Evolutionary conservation across 2,797 vertebrate genomes (phyloP).

Genomic region (Tympanoctomys barrerae): DNA sequence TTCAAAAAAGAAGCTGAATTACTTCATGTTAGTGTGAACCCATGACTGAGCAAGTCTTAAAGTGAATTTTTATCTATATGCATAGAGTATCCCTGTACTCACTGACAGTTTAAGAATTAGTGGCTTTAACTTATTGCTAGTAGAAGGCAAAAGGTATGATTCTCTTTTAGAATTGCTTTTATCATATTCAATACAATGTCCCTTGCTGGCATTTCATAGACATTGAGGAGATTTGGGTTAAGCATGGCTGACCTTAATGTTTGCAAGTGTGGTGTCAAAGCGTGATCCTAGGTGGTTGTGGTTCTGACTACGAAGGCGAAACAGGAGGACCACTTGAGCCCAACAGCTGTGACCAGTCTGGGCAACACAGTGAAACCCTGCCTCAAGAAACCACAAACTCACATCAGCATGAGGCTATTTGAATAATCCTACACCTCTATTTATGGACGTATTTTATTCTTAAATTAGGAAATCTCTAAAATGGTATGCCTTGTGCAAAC

Average conservation of each 20-base stretch:
- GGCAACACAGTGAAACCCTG: not conserved
- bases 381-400: not conserved
- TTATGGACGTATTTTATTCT: conserved; percentile 8
- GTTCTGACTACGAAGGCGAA: not conserved
- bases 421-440: not conserved
- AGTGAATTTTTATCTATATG: not conserved
- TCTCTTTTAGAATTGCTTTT: not conserved
- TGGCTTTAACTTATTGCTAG: not conserved
- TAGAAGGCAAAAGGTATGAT: not conserved
- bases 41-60: not conserved
- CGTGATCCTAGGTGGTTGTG: not conserved
- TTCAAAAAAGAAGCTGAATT: not conserved
- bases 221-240: not conserved
- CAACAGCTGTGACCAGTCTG: not conserved
- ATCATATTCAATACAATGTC: not conserved
- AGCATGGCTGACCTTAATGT: not conserved
- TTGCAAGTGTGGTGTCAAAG: not conserved
- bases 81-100: not conserved
- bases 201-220: not conserved
- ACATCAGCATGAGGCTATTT: not conserved
- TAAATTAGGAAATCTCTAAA: not conserved
- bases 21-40: not conserved
- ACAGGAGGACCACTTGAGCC: not conserved
- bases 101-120: not conserved
- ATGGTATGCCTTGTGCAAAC: not conserved